phyloP scores from a whole-genome alignment of 2,888 invertebrate genomes.

The Sarcophaga carnaria region DNA sequence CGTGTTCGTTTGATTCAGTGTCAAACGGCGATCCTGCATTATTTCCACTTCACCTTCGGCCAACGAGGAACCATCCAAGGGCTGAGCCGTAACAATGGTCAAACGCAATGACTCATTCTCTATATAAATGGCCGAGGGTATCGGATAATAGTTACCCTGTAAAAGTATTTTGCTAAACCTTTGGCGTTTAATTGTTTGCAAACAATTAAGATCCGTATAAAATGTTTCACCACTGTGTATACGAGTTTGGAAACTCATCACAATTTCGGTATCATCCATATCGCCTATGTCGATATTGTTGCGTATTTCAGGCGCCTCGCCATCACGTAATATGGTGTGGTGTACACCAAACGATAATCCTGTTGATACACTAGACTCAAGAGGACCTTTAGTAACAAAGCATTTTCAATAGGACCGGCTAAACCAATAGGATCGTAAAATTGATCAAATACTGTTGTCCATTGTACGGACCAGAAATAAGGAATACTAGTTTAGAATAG shows the following conservation, averaged over 20 bases:
- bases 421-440: too few relatives aligned
- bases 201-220: slow-evolving; percentile 96
- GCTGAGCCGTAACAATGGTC: slow-evolving; percentile 90
- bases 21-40: slow-evolving; percentile 96
- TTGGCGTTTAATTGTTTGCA: slow-evolving; percentile 92
- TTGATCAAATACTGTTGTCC: too few relatives aligned
- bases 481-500: too few relatives aligned
- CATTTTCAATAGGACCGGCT: slow-evolving; percentile 84
- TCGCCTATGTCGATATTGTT: slow-evolving; percentile 87
- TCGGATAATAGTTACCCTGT: slow-evolving; percentile 98
- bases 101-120: slow-evolving; percentile 88
- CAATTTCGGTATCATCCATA: slow-evolving; percentile 93
- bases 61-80: slow-evolving; percentile 87
- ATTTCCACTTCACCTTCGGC: slow-evolving; percentile 84
- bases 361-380: slow-evolving; percentile 89
- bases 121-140: slow-evolving; percentile 93
- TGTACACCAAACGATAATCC: slow-evolving; percentile 84
- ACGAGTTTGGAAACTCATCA: slow-evolving; percentile 91
- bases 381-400: slow-evolving; percentile 88
- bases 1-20: slow-evolving; percentile 72
- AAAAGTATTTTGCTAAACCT: slow-evolving; percentile 93
- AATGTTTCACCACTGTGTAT: slow-evolving; percentile 90
- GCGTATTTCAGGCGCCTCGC: slow-evolving; percentile 83
- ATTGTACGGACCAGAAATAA: too few relatives aligned
- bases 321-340: slow-evolving; percentile 78